Base-by-base conservation (phyloP, 2,888 invertebrate species). In the Lasioglossum morio region DNA sequence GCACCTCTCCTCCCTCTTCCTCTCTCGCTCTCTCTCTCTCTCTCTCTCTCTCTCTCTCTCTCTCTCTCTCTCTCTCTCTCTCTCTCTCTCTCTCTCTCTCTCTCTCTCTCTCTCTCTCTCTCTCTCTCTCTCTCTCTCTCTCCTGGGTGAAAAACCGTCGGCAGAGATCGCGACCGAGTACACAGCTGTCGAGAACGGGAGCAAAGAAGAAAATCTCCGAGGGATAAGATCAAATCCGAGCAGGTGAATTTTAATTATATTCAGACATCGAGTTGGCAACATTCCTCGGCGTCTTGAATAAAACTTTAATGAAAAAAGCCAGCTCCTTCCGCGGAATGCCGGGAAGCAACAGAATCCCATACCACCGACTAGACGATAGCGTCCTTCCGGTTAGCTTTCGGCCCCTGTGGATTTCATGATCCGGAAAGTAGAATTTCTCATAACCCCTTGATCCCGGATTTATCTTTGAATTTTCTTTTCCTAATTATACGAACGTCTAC, bases 241-340 rank as follows among this genome's bases (percentile, higher is more conserved):
- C 80, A 82, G 82, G 84, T 88, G 81, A 90, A 88, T 90, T 88
- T 89, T 89, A 90, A 89, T 89, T 89, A 89, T 88, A 89, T 90
- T 81, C 87, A 60, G 90, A 88, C 87, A 81, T 88, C 82, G 84
- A 82, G 86, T 84, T 81, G 90, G 84, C 82, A 85, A 90, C 89
- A 83, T 90, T 87, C 90, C 84, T 77, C 79, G 84, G 80, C 66
- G 10, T 79, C 84, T 89, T 87, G 85, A 82, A 88, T 83, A 86
- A 90, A 90, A 89, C 84, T 89, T 90, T 83, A 69, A 60, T 77
- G 76, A 80, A 77, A 72, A 72, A 77, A 27, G 14, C 4, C 27
- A 16, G 46, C 2, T 43, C 40, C 37, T 4, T 0, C 30, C 14
- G 12, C 23, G 16, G 14, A 19, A 3, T 0, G 10, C n/a, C n/a